Conservation (phyloP, 1,140 invertebrate species). For the Drosophila saltans region DNA sequence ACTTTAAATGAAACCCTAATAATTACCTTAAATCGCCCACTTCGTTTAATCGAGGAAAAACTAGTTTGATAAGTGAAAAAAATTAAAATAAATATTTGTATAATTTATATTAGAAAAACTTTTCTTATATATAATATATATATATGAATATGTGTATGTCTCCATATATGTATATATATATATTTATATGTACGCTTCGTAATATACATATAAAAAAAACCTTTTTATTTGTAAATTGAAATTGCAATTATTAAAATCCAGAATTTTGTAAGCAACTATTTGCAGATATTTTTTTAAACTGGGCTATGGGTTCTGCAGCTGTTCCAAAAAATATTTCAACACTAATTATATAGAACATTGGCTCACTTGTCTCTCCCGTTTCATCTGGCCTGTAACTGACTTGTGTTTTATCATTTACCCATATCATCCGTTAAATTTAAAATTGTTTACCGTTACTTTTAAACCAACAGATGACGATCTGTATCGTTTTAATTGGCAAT, state of each 20-base stretch:
- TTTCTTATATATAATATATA: slow-evolving; percentile 44
- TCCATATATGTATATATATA: no score
- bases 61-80: not conserved
- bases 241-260: slow-evolving; percentile 63
- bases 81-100: slow-evolving; percentile 56
- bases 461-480: no score
- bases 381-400: no score
- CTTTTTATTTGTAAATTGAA: slow-evolving; percentile 70
- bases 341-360: no score
- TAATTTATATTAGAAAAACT: slow-evolving; percentile 74
- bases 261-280: slow-evolving; percentile 24
- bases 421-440: no score
- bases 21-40: slow-evolving; percentile 10
- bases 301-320: no score
- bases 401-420: no score
- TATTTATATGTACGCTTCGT: not conserved
- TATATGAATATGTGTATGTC: not conserved
- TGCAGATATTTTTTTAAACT: no score
- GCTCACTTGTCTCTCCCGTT: no score
- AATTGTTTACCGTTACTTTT: no score
- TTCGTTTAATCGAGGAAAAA: slow-evolving; percentile 2
- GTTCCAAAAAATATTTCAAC: no score
- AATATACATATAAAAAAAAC: slow-evolving; percentile 10
- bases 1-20: not conserved
- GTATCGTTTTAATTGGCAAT: no score